These are phyloP conservation scores for Pocillopora meandrina DNA, from an alignment of 92 coral and sea anemone species.

Conservation along the genomic window DNA sequence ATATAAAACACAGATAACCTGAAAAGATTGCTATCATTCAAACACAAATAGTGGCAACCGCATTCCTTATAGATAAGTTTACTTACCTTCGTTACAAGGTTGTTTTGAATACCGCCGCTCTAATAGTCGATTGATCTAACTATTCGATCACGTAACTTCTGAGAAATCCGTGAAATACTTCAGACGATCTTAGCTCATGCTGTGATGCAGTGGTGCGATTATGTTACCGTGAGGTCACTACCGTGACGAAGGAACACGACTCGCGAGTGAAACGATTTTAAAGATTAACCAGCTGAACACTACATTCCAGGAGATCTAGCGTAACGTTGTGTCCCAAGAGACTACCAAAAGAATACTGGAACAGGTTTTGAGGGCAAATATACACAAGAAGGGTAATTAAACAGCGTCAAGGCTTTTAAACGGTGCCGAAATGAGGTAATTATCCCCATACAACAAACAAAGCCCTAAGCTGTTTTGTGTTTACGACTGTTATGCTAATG, in stretches of 20 bases:
- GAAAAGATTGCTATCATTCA: background rate
- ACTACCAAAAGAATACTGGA: background rate
- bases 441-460: constrained; percentile 23
- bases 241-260: constrained; percentile 5
- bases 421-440: constrained; percentile 9
- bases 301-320: constrained; percentile 33
- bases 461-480: constrained; percentile 21
- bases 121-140: background rate
- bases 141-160: background rate
- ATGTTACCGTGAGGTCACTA: constrained; percentile 22
- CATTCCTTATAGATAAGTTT: background rate
- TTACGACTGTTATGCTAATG: constrained; percentile 32
- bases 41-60: constrained; percentile 1
- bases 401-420: background rate
- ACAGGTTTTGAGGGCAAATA: constrained; percentile 23
- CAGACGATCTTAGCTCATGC: constrained; percentile 1
- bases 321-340: constrained; percentile 26
- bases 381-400: constrained; percentile 7
- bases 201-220: constrained; percentile 20
- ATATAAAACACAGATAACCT: background rate
- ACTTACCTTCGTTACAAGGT: constrained; percentile 17
- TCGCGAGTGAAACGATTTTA: constrained; percentile 7
- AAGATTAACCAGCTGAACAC: constrained; percentile 17
- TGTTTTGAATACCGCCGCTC: background rate
- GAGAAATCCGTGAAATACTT: background rate